Evolutionary conservation across 2,888 invertebrate genomes (phyloP), one percentile per base, ranked within the genome.

Genomic region (Sesamia inferens): DNA sequence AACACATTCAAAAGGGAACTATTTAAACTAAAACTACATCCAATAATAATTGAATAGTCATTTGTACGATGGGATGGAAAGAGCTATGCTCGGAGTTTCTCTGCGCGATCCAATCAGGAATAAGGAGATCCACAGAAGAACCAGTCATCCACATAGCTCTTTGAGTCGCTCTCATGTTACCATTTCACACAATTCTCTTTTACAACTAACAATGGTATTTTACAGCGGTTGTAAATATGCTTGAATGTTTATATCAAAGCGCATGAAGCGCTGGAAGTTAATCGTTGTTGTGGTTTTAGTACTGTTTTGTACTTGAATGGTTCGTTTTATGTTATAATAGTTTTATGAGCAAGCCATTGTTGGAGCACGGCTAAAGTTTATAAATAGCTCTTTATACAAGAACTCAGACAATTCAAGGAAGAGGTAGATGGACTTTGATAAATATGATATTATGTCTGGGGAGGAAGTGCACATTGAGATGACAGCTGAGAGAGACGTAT

Each of bases 191-290:
- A 63, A 63, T 11, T 44, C 11, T 16, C 16, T 63, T 47, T 22
- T 47, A 63, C 6, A 24, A 7, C 63, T 11, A 47, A 47, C 63
- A 63, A 63, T 63, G 47, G 47, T 16, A 44, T 62, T 62, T 62
- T 62, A 44, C 22, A 16, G 16, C 16, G 10, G 11, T 44, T 44
- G 22, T 44, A 16, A 6, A 22, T 22, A 16, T 44, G 62, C 6
- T 62, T 62, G 16, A 16, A 22, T 22, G 44, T 11, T 44, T 44
- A 22, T 44, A 6, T 6, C 10, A 16, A 42, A 14, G 39, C 39
- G 14, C 8, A 42, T 16, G 22, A 22, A 42, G 42, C 16, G 62
- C 42, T 22, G 5, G 22, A 62, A 2, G 2, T 16, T 44, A n/a
- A 44, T 44, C 22, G 22, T 11, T 22, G 44, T 22, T 44, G 22